These are phyloP conservation scores for Takifugu rubripes DNA, from an alignment of 2,797 vertebrate genomes.

Conservation along the genomic window DNA sequence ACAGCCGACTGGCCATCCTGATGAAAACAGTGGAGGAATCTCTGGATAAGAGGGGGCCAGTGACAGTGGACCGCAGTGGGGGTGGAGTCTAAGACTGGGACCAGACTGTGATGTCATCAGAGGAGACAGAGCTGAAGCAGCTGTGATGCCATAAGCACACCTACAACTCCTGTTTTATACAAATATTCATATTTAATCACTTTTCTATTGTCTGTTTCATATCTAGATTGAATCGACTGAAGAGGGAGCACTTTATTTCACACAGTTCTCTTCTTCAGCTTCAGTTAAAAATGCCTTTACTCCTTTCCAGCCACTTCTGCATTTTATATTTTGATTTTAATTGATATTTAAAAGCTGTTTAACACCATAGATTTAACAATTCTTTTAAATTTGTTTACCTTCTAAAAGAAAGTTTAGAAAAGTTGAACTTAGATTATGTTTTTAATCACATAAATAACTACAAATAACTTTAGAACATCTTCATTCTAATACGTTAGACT, in stretches of 20 bases:
- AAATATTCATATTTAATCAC: constrained; percentile 12
- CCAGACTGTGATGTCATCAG: constrained; percentile 3
- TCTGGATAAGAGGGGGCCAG: constrained; percentile 77
- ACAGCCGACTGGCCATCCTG: constrained; percentile 90
- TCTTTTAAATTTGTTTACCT: too few species aligned
- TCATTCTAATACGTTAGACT: too few species aligned
- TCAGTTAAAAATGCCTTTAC: too few species aligned
- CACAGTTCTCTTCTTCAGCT: too few species aligned
- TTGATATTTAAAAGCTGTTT: too few species aligned
- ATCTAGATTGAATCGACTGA: constrained; percentile 4
- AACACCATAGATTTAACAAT: too few species aligned
- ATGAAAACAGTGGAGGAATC: constrained; percentile 93
- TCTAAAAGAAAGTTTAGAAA: too few species aligned
- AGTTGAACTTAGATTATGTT: too few species aligned
- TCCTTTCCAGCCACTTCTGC: too few species aligned
- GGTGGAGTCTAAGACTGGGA: constrained; percentile 84
- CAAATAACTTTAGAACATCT: too few species aligned
- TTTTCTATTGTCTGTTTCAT: constrained; percentile 2
- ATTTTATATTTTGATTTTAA: too few species aligned
- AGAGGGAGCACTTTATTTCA: not conserved
- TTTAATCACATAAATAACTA: too few species aligned
- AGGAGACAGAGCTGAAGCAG: constrained; percentile 15
- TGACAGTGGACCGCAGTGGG: constrained; percentile 91
- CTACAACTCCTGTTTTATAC: constrained; percentile 32
- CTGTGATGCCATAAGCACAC: constrained; percentile 24